Conservation (phyloP, 1,140 invertebrate species). For the Procambarus clarkii region DNA sequence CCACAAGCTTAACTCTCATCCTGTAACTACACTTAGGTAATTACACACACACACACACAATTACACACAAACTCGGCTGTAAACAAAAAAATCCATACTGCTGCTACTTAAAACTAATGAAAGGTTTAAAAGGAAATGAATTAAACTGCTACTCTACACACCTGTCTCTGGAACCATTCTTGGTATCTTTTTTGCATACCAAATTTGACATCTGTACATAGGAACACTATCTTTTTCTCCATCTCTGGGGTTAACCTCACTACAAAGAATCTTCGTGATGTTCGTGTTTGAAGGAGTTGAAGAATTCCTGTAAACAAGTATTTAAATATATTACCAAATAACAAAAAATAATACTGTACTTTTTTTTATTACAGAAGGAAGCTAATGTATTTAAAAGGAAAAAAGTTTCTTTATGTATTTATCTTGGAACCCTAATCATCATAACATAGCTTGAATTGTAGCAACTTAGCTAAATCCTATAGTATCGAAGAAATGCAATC, state of each 20-base stretch:
- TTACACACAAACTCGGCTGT: too few relatives aligned
- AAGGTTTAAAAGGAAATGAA: background rate
- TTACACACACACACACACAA: too few relatives aligned
- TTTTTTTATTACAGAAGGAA: too few relatives aligned
- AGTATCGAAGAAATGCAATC: too few relatives aligned
- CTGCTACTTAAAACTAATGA: background rate
- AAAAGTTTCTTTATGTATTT: too few relatives aligned
- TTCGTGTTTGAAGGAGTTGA: conserved; percentile 91
- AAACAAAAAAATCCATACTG: background rate
- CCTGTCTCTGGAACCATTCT: conserved; percentile 96
- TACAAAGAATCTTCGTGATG: conserved; percentile 92
- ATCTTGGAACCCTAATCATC: too few relatives aligned
- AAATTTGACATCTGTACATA: conserved; percentile 94
- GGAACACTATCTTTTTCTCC: conserved; percentile 95
- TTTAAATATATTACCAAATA: background rate
- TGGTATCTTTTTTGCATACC: conserved; percentile 98
- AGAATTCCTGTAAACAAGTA: conserved; percentile 79
- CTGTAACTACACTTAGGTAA: too few relatives aligned
- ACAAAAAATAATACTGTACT: background rate
- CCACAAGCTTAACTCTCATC: too few relatives aligned
- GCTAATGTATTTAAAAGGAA: too few relatives aligned
- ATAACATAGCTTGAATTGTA: too few relatives aligned
- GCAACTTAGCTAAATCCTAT: too few relatives aligned
- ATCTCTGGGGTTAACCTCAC: conserved; percentile 96
- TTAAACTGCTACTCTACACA: conserved; percentile 73